Percentiles rank a stretch among this genome's conserved stretches.
phyloP scores from a whole-genome alignment of 2,113 vertebrate genomes.

The Misgurnus anguillicaudatus region DNA sequence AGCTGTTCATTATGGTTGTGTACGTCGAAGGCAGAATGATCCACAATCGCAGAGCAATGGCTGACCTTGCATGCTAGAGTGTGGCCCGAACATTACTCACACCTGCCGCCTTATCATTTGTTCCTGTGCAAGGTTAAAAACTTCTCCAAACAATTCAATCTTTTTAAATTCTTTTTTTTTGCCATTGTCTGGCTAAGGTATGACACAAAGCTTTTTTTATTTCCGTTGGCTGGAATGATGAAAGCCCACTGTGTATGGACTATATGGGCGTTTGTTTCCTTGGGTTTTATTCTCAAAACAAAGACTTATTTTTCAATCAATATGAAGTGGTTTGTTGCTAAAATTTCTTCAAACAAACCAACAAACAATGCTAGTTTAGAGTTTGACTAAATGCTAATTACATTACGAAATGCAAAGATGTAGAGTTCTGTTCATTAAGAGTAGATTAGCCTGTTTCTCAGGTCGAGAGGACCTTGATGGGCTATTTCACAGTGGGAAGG shows the following conservation, averaged over 20 bases:
- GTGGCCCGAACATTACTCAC: slow-evolving; percentile 23
- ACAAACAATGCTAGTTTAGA: too few relatives aligned
- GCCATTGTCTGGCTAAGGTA: slow-evolving; percentile 13
- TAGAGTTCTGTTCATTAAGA: not conserved
- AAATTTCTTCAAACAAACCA: not conserved
- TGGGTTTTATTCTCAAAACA: slow-evolving; percentile 21
- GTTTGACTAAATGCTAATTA: not conserved
- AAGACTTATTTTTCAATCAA: slow-evolving; percentile 3
- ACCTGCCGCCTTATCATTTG: slow-evolving; percentile 19
- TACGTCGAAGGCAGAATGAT: slow-evolving; percentile 9
- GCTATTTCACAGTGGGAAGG: not conserved
- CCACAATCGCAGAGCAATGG: slow-evolving; percentile 38
- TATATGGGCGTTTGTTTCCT: slow-evolving; percentile 23
- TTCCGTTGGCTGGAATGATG: slow-evolving; percentile 35
- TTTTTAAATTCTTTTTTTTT: slow-evolving; percentile 32
- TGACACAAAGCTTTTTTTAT: slow-evolving; percentile 34
- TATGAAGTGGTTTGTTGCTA: not conserved
- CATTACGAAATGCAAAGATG: not conserved
- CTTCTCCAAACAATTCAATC: slow-evolving; percentile 43
- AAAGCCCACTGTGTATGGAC: slow-evolving; percentile 13
- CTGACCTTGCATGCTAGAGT: not conserved
- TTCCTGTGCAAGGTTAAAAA: slow-evolving; percentile 47
- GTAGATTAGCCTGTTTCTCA: not conserved
- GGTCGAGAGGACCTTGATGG: slow-evolving; percentile 4
- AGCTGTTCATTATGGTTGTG: slow-evolving; percentile 26